These are phyloP conservation scores for Antheraea assamensis DNA, from an alignment of 2,888 invertebrate species.

Conservation along the genomic window DNA sequence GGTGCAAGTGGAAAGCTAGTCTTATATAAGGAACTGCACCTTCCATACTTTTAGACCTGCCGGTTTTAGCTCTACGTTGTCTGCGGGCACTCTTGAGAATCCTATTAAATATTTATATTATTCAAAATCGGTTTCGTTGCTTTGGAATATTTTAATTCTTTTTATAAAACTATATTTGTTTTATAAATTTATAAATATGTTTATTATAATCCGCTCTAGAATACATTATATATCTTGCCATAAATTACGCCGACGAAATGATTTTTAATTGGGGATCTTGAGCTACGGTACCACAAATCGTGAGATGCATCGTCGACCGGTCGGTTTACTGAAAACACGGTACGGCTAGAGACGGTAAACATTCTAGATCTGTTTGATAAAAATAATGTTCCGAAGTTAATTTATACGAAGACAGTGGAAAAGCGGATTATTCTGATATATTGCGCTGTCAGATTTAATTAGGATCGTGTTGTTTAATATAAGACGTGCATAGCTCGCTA, in stretches of 20 bases:
- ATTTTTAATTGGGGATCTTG: neutral
- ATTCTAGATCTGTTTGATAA: conserved; percentile 7
- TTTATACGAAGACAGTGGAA: conserved; percentile 1
- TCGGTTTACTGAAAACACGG: neutral
- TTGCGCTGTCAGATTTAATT: conserved; percentile 1
- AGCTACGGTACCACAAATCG: neutral
- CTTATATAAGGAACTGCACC: too few relatives aligned
- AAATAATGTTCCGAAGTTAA: neutral
- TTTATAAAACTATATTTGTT: too few relatives aligned
- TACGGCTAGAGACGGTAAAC: neutral
- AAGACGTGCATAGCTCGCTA: neutral
- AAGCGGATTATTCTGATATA: neutral
- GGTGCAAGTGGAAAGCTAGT: too few relatives aligned
- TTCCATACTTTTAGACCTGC: too few relatives aligned
- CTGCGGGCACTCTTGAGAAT: too few relatives aligned
- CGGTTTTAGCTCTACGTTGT: too few relatives aligned
- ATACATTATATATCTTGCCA: neutral
- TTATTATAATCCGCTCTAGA: neutral
- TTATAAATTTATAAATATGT: too few relatives aligned
- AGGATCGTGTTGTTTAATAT: neutral
- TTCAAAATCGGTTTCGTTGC: too few relatives aligned
- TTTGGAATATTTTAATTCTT: too few relatives aligned
- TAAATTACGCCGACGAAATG: neutral
- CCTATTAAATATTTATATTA: too few relatives aligned
- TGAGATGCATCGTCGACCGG: neutral